Evolutionary conservation across 2,888 invertebrate species (phyloP), one percentile per base, ranked within the genome.

Genomic region (Pachymerium ferrugineum): DNA sequence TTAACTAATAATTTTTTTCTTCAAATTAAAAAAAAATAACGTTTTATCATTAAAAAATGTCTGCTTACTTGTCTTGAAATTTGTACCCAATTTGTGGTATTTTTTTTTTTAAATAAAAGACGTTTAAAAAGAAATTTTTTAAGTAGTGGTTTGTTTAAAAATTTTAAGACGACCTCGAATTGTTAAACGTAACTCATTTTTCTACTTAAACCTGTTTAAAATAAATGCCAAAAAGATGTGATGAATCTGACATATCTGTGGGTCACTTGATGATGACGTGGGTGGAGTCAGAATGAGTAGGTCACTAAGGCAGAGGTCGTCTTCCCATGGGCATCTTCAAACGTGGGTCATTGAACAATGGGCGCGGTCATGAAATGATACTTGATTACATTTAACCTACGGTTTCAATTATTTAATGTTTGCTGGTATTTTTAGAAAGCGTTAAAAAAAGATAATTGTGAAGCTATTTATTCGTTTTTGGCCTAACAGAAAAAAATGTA

Each of bases 231-330:
- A 54, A 54, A 54, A 54, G 16, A 14, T 16, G 47, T 54, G 47
- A 54, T 54, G 47, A 19, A 19, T 54, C 47, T 54, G 47, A 19
- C 47, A 54, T 22, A 54, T 54, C 47, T 54, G 19, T 22, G 47
- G 47, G 47, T 54, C 47, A 54, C 47, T 54, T 54, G 19, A 54
- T 19, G 22, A 47, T 47, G 47, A 47, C 47, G 47, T 54, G 47
- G 47, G 47, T 54, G 47, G 47, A 54, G 47, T 54, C 19, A 22
- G 47, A 54, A 16, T 54, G 47, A 54, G 47, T 54, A 54, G 47
- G 47, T 54, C 47, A 54, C 47, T n/a, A 54, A 54, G 47, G 47
- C 47, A 54, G 47, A 54, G 47, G 47, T 54, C 47, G 47, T 54
- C 47, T 54, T 54, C 47, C 22, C 47, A 54, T 54, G 47, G 47